Evolutionary conservation across 1,140 invertebrate genomes (phyloP).

Genomic region (Nasonia vitripennis): DNA sequence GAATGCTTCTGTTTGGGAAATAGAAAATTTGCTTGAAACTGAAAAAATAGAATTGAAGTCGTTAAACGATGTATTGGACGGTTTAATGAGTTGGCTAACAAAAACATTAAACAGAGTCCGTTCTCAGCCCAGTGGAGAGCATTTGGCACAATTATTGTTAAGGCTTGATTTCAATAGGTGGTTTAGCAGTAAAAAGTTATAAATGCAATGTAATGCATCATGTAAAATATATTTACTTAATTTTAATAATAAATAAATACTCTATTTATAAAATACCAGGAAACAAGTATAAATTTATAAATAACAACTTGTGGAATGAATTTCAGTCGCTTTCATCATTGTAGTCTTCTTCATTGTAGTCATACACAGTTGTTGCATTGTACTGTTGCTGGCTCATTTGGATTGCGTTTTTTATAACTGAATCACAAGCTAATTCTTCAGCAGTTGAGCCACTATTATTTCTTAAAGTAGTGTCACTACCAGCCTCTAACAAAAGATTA

Average conservation of each 20-base stretch:
- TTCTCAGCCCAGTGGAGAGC: conserved; percentile 79
- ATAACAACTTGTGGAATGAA: conserved; percentile 42
- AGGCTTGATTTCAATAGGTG: conserved; percentile 86
- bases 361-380: conserved; percentile 46
- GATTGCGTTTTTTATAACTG: conserved; percentile 70
- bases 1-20: conserved; percentile 72
- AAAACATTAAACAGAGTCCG: conserved; percentile 78
- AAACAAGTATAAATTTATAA: conserved; percentile 52
- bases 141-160: conserved; percentile 82
- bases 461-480: conserved; percentile 75
- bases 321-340: conserved; percentile 70
- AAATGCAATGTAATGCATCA: conserved; percentile 19
- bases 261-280: conserved; percentile 39
- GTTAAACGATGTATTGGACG: conserved; percentile 67
- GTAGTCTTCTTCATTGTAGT: conserved; percentile 68
- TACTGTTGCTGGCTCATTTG: conserved; percentile 64
- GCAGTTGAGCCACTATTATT: conserved; percentile 78
- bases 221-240: conserved; percentile 45
- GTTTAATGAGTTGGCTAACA: conserved; percentile 70
- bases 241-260: conserved; percentile 51
- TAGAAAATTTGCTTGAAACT: conserved; percentile 66
- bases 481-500: conserved; percentile 77
- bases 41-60: conserved; percentile 71
- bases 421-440: conserved; percentile 75
- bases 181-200: conserved; percentile 77